Base-by-base conservation (phyloP, 1,140 invertebrate species). In the Sminthurinus signatus region DNA sequence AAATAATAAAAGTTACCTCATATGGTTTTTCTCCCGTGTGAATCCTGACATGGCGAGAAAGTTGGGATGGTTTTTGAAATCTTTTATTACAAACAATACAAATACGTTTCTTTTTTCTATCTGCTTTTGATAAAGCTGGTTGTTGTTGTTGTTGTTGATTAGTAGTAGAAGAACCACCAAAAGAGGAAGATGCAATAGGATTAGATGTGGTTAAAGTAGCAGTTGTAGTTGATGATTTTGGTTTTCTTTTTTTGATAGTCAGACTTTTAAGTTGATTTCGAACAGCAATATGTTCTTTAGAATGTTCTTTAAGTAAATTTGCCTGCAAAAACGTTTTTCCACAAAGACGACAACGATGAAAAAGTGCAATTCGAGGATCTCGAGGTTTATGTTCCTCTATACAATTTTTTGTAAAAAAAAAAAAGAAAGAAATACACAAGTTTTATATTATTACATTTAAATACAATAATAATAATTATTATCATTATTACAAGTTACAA, bases 1-100 rank as follows among this genome's bases (percentile, higher is more conserved):
- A n/a, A n/a, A n/a, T n/a, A n/a, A n/a, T n/a, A n/a, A 28, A 51
- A 48, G 27, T 32, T 65, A 74, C 73, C 73, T 80, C 78, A 73
- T 89, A 86, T 0, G 88, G 88, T 71, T 88, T 88, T 73, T 89
- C 87, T 25, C 88, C 88, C 0, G 88, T 89, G 68, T 90, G 88
- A 66, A 90, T 87, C 12, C 88, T 80, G 74, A 89, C 76, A 71
- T 86, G 85, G 17, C 84, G 73, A 57, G 79, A 74, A 32, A 86
- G 72, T 62, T 84, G 80, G 64, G 80, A 83, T 5, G 80, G 79
- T 42, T 71, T 67, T 31, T 69, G 36, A 59, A 72, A 72, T 31
- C 56, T 46, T 43, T 72, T 72, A 5, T 42, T 43, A 32, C 70
- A 72, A 1, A 65, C 46, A 12, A 23, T 48, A 44, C 70, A 72